Base-by-base conservation (phyloP, 2,888 invertebrate species). In the Orthosia gothica region DNA sequence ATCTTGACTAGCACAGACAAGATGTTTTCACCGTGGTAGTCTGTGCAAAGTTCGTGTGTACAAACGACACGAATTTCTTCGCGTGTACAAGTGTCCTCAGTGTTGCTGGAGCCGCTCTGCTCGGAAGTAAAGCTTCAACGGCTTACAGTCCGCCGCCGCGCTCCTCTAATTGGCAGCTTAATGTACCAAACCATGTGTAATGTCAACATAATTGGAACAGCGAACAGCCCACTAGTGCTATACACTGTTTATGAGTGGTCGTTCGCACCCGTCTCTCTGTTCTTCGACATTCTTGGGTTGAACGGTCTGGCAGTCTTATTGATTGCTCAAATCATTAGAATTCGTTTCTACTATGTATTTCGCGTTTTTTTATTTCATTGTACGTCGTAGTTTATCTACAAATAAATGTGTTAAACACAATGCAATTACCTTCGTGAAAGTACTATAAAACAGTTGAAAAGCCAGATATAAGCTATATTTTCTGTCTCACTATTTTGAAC, bases 171-270 rank as follows among this genome's bases (percentile, higher is more conserved):
- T 84, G 82, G 74, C 57, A 70, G 79, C 82, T 76, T 89, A 88
- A 87, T 89, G 87, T 88, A 87, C 84, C 87, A 85, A 89, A 83
- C 87, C 88, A 87, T 89, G 88, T 88, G 89, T 89, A 89, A 89
- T 88, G 86, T 85, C 87, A 85, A 86, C 74, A 86, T 85, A 84
- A 86, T 86, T 86, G 81, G 76, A 79, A 67, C 81, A 71, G 79
- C 80, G 76, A 79, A 67, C 81, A 71, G 79, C 79, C 78, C 70
- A 82, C 81, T 88, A 84, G 80, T 80, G 74, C 78, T 74, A 82
- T 82, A 84, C 78, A 84, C 82, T 86, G 79, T 78, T 84, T 80
- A 85, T 84, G 81, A 68, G 52, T 74, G 57, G 76, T 61, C 67
- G 63, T 74, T 79, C 62, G 70, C 58, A 65, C 32, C 20, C 70